These are phyloP conservation scores for Apodemia duryi DNA, from an alignment of 2,888 invertebrate genomes.

Conservation along the genomic window DNA sequence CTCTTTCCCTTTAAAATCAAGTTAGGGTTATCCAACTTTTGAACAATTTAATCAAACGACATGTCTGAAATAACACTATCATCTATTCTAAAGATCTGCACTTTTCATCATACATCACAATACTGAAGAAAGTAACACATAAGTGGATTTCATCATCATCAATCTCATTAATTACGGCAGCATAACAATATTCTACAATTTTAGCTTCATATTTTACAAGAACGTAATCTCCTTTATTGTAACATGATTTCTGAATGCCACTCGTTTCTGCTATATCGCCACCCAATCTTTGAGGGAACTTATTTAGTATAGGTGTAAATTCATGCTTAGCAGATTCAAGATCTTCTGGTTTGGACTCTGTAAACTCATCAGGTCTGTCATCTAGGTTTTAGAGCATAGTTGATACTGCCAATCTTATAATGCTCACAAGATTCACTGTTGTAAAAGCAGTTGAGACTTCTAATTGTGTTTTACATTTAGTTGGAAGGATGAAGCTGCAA, in stretches of 20 bases:
- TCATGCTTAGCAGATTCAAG: not conserved
- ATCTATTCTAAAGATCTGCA: not conserved
- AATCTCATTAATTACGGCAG: slow-evolving; percentile 14
- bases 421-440: no score
- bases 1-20: slow-evolving; percentile 7
- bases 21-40: slow-evolving; percentile 4
- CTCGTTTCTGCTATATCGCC: not conserved
- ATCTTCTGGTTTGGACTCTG: not conserved
- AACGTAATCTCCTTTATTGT: not conserved
- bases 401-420: no score
- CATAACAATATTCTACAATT: slow-evolving; percentile 15
- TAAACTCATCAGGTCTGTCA: not conserved
- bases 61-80: not conserved
- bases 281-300: not conserved
- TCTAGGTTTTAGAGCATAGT: no score
- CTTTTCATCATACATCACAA: slow-evolving; percentile 1
- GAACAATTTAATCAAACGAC: not conserved
- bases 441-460: no score
- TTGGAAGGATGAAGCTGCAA: no score
- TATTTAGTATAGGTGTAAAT: not conserved
- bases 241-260: not conserved
- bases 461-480: no score
- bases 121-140: slow-evolving; percentile 13
- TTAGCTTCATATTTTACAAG: slow-evolving; percentile 5
- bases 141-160: not conserved